These are phyloP conservation scores for Xenopus borealis DNA, from an alignment of 2,113 vertebrate species.

Conservation along the genomic window DNA sequence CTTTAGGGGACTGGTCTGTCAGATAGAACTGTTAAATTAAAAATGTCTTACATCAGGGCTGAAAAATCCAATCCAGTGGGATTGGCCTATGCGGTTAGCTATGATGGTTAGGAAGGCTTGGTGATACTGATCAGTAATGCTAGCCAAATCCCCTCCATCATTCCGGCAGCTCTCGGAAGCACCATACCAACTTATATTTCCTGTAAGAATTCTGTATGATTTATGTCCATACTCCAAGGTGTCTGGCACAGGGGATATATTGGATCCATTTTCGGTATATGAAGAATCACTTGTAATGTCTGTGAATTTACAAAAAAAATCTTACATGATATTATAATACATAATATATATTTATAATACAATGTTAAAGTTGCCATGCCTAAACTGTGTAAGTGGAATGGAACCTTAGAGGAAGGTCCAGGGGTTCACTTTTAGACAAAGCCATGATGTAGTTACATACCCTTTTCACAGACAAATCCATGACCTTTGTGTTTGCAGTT, in stretches of 20 bases:
- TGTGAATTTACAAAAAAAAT: neutral
- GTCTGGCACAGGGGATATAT: slow-evolving; percentile 66
- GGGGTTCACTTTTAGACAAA: too few relatives aligned
- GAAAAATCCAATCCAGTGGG: slow-evolving; percentile 89
- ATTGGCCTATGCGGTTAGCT: slow-evolving; percentile 71
- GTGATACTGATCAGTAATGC: slow-evolving; percentile 83
- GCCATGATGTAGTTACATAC: neutral
- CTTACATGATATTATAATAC: too few relatives aligned
- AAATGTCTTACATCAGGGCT: slow-evolving; percentile 75
- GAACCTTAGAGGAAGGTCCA: too few relatives aligned
- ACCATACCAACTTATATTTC: slow-evolving; percentile 88
- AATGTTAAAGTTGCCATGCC: too few relatives aligned
- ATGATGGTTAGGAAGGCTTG: slow-evolving; percentile 91
- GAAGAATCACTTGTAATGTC: neutral
- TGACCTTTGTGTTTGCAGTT: slow-evolving; percentile 75
- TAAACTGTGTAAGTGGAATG: too few relatives aligned
- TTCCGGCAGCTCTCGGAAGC: slow-evolving; percentile 75
- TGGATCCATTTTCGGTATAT: slow-evolving; percentile 64
- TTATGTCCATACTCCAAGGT: slow-evolving; percentile 79
- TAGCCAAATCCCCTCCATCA: slow-evolving; percentile 75
- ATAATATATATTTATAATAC: too few relatives aligned
- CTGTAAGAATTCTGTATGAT: slow-evolving; percentile 77
- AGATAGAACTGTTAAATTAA: neutral
- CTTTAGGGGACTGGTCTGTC: too few relatives aligned
- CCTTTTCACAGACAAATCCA: slow-evolving; percentile 86